These are phyloP conservation scores for Psittacula derbiana DNA, from an alignment of 2,797 vertebrate species.

Conservation along the genomic window DNA sequence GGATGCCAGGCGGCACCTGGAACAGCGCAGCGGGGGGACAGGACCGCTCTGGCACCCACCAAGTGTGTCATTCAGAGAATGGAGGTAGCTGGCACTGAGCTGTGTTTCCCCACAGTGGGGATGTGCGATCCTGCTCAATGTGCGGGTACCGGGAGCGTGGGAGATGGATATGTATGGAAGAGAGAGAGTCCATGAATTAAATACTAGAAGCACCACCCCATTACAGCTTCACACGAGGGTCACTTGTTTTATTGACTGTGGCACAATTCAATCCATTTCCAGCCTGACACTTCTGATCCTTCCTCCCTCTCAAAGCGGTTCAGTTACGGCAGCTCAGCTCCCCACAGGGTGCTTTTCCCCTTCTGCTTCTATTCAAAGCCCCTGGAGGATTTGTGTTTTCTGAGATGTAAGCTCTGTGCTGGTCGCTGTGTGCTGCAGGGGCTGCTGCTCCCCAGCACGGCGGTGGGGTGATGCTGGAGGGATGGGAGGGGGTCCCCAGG, in stretches of 20 bases:
- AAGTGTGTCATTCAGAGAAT: fast-evolving
- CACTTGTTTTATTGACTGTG: constrained; percentile 10
- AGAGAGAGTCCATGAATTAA: neutral
- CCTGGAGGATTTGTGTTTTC: neutral
- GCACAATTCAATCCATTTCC: neutral
- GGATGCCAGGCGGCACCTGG: neutral
- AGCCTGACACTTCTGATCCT: neutral
- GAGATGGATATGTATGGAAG: fast-evolving
- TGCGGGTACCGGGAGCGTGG: fast-evolving
- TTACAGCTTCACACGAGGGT: neutral
- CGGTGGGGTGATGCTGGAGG: neutral
- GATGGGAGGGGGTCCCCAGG: neutral
- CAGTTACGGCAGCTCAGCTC: neutral
- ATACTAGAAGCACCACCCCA: neutral
- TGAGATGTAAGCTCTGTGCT: neutral
- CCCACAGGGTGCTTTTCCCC: neutral
- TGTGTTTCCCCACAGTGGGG: neutral
- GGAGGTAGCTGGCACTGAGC: neutral
- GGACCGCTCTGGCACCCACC: fast-evolving
- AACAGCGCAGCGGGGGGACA: fast-evolving
- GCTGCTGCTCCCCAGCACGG: neutral
- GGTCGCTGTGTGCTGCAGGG: fast-evolving
- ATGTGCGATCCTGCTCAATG: neutral
- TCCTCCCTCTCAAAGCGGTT: neutral
- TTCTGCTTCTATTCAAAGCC: neutral